Conservation (phyloP, 2,888 invertebrate genomes). For the Macrophya alboannulata region DNA sequence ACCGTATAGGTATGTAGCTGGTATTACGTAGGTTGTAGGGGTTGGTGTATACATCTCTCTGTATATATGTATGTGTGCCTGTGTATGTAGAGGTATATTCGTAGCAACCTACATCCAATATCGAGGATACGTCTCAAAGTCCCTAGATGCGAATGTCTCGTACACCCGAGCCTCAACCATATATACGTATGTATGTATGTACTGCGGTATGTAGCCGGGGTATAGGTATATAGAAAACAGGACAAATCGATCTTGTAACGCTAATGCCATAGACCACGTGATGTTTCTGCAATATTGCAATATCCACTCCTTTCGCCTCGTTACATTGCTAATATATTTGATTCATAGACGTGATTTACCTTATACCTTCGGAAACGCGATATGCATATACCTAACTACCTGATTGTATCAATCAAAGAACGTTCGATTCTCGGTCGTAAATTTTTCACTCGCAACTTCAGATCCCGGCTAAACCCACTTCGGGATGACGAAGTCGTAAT, state of each 20-base stretch:
- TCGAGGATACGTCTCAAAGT: slow-evolving; percentile 72
- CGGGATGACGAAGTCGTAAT: neutral
- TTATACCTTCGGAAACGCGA: neutral
- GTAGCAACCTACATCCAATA: slow-evolving; percentile 74
- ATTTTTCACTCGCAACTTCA: neutral
- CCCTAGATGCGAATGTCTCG: slow-evolving; percentile 47
- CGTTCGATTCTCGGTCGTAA: neutral
- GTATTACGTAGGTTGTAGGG: neutral
- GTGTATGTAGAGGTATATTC: neutral
- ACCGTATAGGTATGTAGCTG: slow-evolving; percentile 15
- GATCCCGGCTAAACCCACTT: neutral
- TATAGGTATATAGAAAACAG: slow-evolving; percentile 49
- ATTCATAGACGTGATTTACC: neutral
- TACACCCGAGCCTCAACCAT: slow-evolving; percentile 30
- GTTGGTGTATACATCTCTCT: neutral
- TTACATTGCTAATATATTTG: neutral
- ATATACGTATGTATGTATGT: slow-evolving; percentile 52
- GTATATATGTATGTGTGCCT: too few relatives aligned
- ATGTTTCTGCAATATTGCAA: slow-evolving; percentile 24
- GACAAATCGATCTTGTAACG: slow-evolving; percentile 42
- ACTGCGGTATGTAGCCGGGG: slow-evolving; percentile 40
- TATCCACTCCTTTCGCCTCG: neutral
- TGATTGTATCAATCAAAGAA: too few relatives aligned
- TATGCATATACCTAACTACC: too few relatives aligned
- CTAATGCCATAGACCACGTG: slow-evolving; percentile 30